phyloP scores from a whole-genome alignment of 1,140 invertebrate species.

The Euura saliciscinereae region DNA sequence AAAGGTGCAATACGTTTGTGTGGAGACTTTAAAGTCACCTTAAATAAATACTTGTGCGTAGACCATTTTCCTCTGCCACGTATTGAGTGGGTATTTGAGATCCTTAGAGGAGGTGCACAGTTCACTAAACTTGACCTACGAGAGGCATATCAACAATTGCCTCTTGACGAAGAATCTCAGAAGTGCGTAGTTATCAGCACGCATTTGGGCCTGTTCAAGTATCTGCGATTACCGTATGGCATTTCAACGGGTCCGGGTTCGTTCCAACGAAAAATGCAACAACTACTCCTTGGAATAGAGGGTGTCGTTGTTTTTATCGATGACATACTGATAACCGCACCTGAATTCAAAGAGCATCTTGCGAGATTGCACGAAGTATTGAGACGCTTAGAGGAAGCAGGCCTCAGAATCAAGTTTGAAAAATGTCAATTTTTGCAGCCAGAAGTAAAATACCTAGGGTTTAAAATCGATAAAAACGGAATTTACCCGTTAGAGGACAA shows the following conservation, averaged over 20 bases:
- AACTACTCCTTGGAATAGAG: conserved; percentile 21
- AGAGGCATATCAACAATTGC: conserved; percentile 39
- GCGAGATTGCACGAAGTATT: conserved; percentile 11
- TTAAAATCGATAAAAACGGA: conserved; percentile 33
- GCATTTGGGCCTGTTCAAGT: conserved; percentile 25
- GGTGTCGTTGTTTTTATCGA: conserved; percentile 27
- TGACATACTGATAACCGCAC: conserved; percentile 31
- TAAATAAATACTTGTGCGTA: conserved; percentile 42
- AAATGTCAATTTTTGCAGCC: conserved; percentile 42
- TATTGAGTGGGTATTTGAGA: conserved; percentile 43
- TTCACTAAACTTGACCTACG: conserved; percentile 44
- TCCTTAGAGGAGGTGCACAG: conserved; percentile 30
- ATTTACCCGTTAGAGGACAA: conserved; percentile 30
- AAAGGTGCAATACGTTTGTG: conserved; percentile 52
- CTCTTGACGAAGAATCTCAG: conserved; percentile 31
- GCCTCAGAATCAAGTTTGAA: conserved; percentile 11
- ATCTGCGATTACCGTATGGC: conserved; percentile 29
- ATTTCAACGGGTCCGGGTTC: conserved; percentile 22
- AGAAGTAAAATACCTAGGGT: conserved; percentile 38
- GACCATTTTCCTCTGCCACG: conserved; percentile 43
- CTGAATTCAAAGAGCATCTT: conserved; percentile 11
- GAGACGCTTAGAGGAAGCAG: background rate
- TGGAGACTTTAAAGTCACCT: conserved; percentile 13
- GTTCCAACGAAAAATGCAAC: conserved; percentile 25
- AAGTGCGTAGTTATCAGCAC: conserved; percentile 40